These are phyloP conservation scores for Eulemur albifrons DNA, from an alignment of 2,797 vertebrate genomes.

Conservation along the genomic window DNA sequence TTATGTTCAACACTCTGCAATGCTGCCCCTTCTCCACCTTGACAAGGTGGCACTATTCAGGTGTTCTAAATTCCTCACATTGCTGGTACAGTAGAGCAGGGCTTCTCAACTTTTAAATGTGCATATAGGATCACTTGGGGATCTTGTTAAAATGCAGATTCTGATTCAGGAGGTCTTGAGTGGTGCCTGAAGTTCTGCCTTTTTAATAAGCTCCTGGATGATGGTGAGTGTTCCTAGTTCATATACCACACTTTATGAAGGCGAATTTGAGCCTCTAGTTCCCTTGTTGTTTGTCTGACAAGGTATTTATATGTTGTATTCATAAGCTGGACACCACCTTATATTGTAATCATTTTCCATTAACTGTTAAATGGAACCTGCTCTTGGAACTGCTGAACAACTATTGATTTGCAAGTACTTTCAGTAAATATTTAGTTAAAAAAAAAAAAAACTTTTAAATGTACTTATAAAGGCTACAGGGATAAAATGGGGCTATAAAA, in stretches of 20 bases:
- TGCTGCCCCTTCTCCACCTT: background rate
- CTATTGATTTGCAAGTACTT: background rate
- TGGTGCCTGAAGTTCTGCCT: background rate
- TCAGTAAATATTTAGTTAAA: slow-evolving; percentile 32
- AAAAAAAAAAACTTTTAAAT: slow-evolving; percentile 43
- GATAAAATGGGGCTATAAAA: slow-evolving; percentile 43
- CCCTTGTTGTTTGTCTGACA: background rate
- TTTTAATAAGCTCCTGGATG: slow-evolving; percentile 1
- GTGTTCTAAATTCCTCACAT: background rate
- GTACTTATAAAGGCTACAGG: background rate
- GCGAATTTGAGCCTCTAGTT: background rate
- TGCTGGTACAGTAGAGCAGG: background rate
- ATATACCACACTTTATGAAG: background rate
- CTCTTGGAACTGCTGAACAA: background rate
- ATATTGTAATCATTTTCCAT: background rate
- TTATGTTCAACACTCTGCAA: background rate
- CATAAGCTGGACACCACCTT: background rate
- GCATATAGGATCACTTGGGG: background rate
- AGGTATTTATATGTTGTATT: background rate
- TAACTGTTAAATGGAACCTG: slow-evolving; percentile 30
- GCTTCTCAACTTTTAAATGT: slow-evolving; percentile 25
- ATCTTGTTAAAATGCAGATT: slow-evolving; percentile 7
- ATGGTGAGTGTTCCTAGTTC: background rate
- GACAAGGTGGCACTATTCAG: background rate
- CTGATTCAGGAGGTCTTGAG: background rate